Base-by-base conservation (phyloP, 2,888 invertebrate species). In the Resseliella maxima region DNA sequence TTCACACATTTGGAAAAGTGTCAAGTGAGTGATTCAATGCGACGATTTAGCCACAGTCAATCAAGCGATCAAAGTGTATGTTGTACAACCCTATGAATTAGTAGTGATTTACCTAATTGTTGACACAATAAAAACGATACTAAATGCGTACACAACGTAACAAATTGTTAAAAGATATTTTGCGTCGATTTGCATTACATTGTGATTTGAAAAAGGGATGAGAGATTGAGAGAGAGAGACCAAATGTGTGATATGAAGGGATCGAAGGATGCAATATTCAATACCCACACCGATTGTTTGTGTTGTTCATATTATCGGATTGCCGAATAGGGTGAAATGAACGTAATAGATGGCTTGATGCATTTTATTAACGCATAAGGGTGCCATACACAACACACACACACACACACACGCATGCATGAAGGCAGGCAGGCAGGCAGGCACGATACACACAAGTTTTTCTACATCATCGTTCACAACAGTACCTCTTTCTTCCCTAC, bases 21-120 rank as follows among this genome's bases (percentile, higher is more conserved):
- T 12, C 50, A 18, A 15, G 18, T 12, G 50, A 18, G 21, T 15
- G 50, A 50, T 50, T n/a, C n/a, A n/a, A n/a, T 8, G 46, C 35
- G 27, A n/a, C 35, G 72, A 72, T 15, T 72, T 31, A 27, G 31
- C 72, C 72, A 31, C 72, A 72, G 72, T 31, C 31, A 31, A 72
- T 72, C 72, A 72, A 72, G 72, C 31, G 72, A 59, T 0, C 27
- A 6, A 27, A 27, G 27, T 72, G 38, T n/a, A 83, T 38, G 36
- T 36, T 38, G n/a, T n/a, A 83, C 83, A 83, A 83, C 83, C 83
- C 83, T 38, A 83, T 83, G 38, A 83, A 83, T 83, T 83, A 83
- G 24, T 83, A 83, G 38, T 83, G 38, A 83, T 38, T 83, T 83
- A 83, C 83, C 83, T 83, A 83, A 83, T 83, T 38, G 83, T 83